Percentiles rank a stretch among this genome's conserved stretches.
Conservation (phyloP, 2,797 vertebrate species). For the Anguilla obscura region DNA sequence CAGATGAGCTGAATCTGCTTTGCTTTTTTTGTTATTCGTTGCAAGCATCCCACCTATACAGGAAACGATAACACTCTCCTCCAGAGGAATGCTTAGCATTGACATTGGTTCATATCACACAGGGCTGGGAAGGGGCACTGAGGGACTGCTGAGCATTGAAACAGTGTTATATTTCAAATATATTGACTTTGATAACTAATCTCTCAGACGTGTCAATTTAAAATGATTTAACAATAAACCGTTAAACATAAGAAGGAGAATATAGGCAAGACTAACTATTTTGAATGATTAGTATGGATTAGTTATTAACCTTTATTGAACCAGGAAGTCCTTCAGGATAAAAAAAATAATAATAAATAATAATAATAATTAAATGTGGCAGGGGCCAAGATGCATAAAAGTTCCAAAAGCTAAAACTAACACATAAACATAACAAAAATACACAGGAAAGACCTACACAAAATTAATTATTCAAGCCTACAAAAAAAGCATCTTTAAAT, state of each 20-base stretch:
- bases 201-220: not conserved
- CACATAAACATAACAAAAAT: too few species aligned
- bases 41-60: not conserved
- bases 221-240: not conserved
- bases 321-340: too few species aligned
- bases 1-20: not conserved
- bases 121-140: not conserved
- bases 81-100: not conserved
- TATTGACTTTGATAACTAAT: not conserved
- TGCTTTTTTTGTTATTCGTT: not conserved
- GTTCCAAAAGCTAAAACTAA: too few species aligned
- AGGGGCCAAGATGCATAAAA: too few species aligned
- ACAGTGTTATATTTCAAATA: not conserved
- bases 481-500: too few species aligned
- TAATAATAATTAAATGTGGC: too few species aligned
- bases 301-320: too few species aligned
- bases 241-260: not conserved
- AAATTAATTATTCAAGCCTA: too few species aligned
- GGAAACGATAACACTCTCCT: not conserved
- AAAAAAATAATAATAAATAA: too few species aligned
- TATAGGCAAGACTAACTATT: not conserved
- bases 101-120: not conserved
- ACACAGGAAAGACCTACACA: too few species aligned
- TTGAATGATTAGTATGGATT: not conserved
- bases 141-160: not conserved